Evolutionary conservation across 2,888 invertebrate genomes (phyloP), one percentile per base, ranked within the genome.

Genomic region (Cremastinae sp.): DNA sequence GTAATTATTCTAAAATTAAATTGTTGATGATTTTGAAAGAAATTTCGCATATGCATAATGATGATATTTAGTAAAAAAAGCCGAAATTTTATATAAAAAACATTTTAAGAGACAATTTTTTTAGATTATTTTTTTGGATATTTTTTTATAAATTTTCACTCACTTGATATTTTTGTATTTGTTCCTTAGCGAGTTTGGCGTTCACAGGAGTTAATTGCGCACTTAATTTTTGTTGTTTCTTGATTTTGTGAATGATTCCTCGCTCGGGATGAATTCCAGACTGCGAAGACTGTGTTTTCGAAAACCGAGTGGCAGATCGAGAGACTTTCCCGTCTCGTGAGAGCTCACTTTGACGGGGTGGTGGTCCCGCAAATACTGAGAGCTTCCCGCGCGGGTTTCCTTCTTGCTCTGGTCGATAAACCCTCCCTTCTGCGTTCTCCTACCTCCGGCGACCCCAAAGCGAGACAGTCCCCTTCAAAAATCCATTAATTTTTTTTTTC

Each of bases 291-390:
- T 10, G 62, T 59, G 43, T 14, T 72, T 71, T 64, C 8, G 28
- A 8, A 55, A 64, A 39, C 62, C 58, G 56, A 51, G 55, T 37
- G n/a, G 61, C 49, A 12, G 14, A 71, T 61, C 12, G 51, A 61
- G 51, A 51, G 16, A 49, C 43, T 69, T 43, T 70, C 69, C 74
- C 78, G 74, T 72, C 68, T 75, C 62, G 75, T 70, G 74, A 69
- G 28, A 28, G 45, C 35, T 75, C 79, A 78, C 82, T 80, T 78
- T 70, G 79, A 85, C 88, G 83, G 88, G 85, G 85, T 87, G 87
- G 83, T 87, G 86, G 87, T 87, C 85, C 86, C 87, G 85, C 87
- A 85, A 83, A 84, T 83, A 88, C 88, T 88, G 88, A 87, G 85
- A 28, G 5, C 28, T 28, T 28, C 28, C 83, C 79, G 83, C 81